Evolutionary conservation across 2,113 vertebrate genomes (phyloP).

Genomic region (Tupaia chinensis): DNA sequence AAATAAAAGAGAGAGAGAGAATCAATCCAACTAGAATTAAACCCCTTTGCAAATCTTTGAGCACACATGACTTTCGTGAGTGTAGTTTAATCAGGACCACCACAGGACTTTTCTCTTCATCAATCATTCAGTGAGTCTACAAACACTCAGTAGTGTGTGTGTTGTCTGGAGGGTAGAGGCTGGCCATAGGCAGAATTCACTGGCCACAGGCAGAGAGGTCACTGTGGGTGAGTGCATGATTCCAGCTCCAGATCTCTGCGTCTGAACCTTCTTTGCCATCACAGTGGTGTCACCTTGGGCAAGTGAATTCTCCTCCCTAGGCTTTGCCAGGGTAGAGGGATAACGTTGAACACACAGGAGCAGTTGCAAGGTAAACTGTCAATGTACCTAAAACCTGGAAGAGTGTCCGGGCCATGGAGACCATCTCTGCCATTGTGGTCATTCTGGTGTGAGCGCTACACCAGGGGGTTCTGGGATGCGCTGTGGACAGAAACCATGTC

Average conservation of each 20-base stretch:
- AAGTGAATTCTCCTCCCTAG: neutral
- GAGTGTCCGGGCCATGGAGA: neutral
- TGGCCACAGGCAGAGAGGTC: neutral
- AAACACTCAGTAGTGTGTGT: too few species aligned
- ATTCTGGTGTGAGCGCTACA: neutral
- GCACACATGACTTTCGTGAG: accelerated
- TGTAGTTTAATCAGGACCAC: neutral
- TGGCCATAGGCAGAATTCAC: too few species aligned
- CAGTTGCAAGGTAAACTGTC: accelerated
- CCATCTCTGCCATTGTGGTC: accelerated
- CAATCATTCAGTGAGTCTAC: too few species aligned
- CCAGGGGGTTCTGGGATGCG: accelerated
- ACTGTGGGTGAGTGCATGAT: neutral
- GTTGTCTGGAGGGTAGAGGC: too few species aligned
- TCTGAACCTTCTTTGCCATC: neutral
- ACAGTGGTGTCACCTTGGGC: neutral
- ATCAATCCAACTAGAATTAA: neutral
- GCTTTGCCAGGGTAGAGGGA: too few species aligned
- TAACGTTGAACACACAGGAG: too few species aligned
- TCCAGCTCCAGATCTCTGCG: neutral
- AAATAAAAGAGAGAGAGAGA: too few species aligned
- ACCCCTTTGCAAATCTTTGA: neutral
- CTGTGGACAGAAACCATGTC: too few species aligned
- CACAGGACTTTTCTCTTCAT: neutral
- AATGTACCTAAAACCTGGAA: too few species aligned